Percentiles rank a stretch among this genome's conserved stretches.
phyloP scores from a whole-genome alignment of 2,888 invertebrate species.

The Eupithecia exiguata region DNA sequence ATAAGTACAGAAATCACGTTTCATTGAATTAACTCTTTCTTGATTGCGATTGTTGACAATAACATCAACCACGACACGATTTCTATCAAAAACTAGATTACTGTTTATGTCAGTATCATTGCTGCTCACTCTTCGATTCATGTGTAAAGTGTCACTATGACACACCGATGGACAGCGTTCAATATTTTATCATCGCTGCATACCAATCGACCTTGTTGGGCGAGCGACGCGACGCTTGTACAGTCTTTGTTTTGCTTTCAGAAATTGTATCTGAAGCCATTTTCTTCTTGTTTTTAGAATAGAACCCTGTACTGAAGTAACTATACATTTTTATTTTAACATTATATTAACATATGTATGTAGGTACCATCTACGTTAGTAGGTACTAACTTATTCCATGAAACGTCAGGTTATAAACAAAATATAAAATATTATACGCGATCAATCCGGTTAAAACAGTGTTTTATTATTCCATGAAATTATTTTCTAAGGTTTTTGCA shows the following conservation, averaged over 20 bases:
- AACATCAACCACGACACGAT: constrained; percentile 56
- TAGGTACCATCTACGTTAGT: too few species aligned
- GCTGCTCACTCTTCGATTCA: background rate
- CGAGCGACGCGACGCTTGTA: constrained; percentile 31
- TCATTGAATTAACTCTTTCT: constrained; percentile 50
- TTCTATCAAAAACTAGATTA: background rate
- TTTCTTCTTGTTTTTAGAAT: background rate
- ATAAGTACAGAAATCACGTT: constrained; percentile 67
- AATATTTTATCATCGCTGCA: constrained; percentile 37
- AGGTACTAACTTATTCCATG: too few species aligned
- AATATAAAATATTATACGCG: too few species aligned
- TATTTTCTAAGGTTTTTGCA: too few species aligned
- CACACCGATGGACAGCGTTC: constrained; percentile 43
- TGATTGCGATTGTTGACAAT: constrained; percentile 63
- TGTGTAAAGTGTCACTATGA: constrained; percentile 21
- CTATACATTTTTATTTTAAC: too few species aligned
- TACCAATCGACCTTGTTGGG: constrained; percentile 56
- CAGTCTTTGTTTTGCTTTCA: background rate
- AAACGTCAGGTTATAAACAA: too few species aligned
- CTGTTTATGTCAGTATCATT: background rate
- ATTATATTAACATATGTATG: too few species aligned
- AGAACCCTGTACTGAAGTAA: background rate
- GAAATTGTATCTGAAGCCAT: background rate
- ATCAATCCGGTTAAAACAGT: too few species aligned
- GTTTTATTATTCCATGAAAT: too few species aligned